Evolutionary conservation across 2,888 invertebrate genomes (phyloP).

Genomic region (Pristionchus exspectatus): DNA sequence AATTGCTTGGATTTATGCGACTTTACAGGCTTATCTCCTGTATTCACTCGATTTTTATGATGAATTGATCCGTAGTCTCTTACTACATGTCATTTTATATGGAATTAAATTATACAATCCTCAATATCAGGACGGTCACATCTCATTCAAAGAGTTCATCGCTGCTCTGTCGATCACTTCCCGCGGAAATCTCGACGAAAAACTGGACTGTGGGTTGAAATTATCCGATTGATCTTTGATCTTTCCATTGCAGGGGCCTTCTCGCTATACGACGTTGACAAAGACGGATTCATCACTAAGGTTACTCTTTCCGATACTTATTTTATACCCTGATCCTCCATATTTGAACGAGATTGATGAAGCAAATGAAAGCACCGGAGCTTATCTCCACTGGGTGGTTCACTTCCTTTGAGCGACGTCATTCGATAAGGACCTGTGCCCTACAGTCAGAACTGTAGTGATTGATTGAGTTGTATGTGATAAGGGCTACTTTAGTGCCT

Average conservation of each 20-base stretch:
- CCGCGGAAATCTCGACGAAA: slow-evolving; percentile 78
- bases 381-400: not conserved
- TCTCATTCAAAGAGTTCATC: slow-evolving; percentile 78
- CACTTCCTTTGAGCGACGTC: not conserved
- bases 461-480: slow-evolving; percentile 71
- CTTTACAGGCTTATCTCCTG: no score
- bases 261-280: slow-evolving; percentile 81
- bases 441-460: not conserved
- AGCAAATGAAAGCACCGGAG: not conserved
- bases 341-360: not conserved
- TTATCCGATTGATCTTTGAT: not conserved
- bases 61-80: no score
- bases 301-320: slow-evolving; percentile 46
- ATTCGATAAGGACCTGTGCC: not conserved
- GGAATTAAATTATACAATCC: no score
- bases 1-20: not conserved
- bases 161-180: slow-evolving; percentile 79
- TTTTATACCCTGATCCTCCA: not conserved
- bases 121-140: slow-evolving; percentile 71
- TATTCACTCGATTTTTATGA: no score
- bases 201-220: slow-evolving; percentile 75
- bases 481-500: not conserved
- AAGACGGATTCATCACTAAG: slow-evolving; percentile 81
- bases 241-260: slow-evolving; percentile 80
- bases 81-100: no score